Evolutionary conservation across 2,888 invertebrate genomes (phyloP), one percentile per base, ranked within the genome.

Genomic region (Meloe dianella): DNA sequence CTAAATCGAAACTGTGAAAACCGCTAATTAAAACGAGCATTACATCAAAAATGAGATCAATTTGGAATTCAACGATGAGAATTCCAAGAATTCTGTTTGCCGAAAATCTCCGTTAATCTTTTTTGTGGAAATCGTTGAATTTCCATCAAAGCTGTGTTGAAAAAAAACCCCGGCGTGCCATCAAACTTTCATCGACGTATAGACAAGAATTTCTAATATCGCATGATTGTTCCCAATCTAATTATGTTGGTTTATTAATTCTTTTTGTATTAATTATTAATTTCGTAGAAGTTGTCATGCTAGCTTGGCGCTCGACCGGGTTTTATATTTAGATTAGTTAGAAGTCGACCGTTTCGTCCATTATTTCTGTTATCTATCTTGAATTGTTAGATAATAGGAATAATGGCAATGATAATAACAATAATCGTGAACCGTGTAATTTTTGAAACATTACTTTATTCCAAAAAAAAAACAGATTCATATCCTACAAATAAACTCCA

Each of bases 61-160:
- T n/a, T n/a, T n/a, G n/a, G n/a, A n/a, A n/a, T 35, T 35, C 35
- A 35, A 10, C 20, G 27, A 22, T 27, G 32, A 29, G 41, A 22
- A 61, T 64, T 47, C 56, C 56, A 10, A 9, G 56, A 56, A 56
- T 12, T n/a, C n/a, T n/a, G n/a, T n/a, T n/a, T 27, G 22, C 12
- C 54, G 9, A 51, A 51, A 51, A 51, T 56, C 14, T 8, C n/a
- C 27, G 27, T 27, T 27, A 27, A 27, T 14, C 27, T 57, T 56
- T 56, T n/a, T n/a, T 27, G 56, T 20, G 56, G 22, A 30, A 57
- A 57, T n/a, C 10, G 24, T 35, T 7, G 35, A 14, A 35, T 35
- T 35, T 35, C 14, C 35, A 35, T 35, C 14, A 12, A n/a, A n/a
- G n/a, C n/a, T n/a, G n/a, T n/a, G n/a, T n/a, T n/a, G n/a, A n/a